phyloP scores from a whole-genome alignment of 2,113 vertebrate genomes.

The Mormoops blainvillei region DNA sequence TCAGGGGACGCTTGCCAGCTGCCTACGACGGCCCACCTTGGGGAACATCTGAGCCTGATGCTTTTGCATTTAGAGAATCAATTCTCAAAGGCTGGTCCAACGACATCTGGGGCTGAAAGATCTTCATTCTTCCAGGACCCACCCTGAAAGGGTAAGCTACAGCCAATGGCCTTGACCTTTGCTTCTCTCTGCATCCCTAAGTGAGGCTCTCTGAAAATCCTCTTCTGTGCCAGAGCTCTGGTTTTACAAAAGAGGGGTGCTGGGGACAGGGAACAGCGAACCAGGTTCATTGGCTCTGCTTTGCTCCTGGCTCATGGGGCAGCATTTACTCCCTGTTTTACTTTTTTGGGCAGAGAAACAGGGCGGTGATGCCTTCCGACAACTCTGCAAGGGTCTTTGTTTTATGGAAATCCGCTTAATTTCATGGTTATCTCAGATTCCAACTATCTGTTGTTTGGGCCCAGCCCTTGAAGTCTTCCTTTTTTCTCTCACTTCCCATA shows the following conservation, averaged over 20 bases:
- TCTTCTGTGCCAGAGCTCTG: neutral
- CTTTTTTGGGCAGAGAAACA: neutral
- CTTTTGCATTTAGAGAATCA: neutral
- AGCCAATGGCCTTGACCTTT: neutral
- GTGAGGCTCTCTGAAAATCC: neutral
- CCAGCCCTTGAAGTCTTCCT: neutral
- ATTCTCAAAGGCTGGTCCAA: conserved; percentile 17
- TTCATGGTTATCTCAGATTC: neutral
- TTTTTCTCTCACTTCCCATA: neutral
- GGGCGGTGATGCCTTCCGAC: neutral
- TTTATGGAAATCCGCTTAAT: neutral
- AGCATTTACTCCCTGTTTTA: neutral
- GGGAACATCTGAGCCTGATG: conserved; percentile 43
- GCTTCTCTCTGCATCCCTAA: neutral
- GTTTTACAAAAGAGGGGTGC: neutral
- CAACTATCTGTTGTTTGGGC: neutral
- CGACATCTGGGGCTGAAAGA: conserved; percentile 41
- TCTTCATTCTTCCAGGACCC: neutral
- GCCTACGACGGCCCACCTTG: conserved; percentile 58
- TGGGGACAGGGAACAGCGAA: neutral
- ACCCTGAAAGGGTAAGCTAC: neutral
- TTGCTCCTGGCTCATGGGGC: neutral
- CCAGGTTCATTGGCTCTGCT: neutral
- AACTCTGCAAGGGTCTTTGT: neutral
- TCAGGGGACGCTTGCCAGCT: conserved; percentile 59